These are phyloP conservation scores for Peucedramus taeniatus DNA, from an alignment of 2,113 vertebrate genomes.

Conservation along the genomic window DNA sequence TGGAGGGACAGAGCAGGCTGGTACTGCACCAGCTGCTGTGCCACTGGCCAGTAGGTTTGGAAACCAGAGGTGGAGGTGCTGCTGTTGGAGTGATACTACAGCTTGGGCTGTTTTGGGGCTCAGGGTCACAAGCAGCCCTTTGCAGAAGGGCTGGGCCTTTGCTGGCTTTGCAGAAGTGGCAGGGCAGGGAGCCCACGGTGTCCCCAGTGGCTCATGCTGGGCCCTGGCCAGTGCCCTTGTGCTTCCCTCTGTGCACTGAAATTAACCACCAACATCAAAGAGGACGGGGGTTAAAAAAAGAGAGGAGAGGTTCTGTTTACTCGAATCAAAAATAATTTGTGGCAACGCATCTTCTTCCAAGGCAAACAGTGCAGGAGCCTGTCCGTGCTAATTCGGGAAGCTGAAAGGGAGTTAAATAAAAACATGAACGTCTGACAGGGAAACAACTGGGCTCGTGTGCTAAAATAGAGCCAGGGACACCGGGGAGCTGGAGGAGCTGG, in stretches of 20 bases:
- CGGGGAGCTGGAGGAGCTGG: not conserved
- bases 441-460: not conserved
- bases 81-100: not conserved
- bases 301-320: constrained; percentile 31
- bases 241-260: not conserved
- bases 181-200: not conserved
- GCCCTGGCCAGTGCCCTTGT: accelerated
- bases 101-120: not conserved
- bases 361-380: constrained; percentile 5
- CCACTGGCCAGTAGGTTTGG: not conserved
- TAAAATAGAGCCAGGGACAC: not conserved
- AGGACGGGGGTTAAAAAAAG: not conserved
- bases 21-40: not conserved
- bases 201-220: not conserved
- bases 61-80: not conserved
- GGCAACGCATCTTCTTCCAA: constrained; percentile 8
- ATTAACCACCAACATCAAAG: not conserved
- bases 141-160: not conserved
- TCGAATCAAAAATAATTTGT: constrained; percentile 33
- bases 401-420: constrained; percentile 28
- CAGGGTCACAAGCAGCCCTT: accelerated
- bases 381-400: not conserved
- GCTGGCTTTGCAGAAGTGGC: not conserved
- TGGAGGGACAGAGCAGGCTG: not conserved
- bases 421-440: not conserved